Evolutionary conservation across 2,888 invertebrate species (phyloP), one percentile per base, ranked within the genome.

Genomic region (Polylopha cassiicola): DNA sequence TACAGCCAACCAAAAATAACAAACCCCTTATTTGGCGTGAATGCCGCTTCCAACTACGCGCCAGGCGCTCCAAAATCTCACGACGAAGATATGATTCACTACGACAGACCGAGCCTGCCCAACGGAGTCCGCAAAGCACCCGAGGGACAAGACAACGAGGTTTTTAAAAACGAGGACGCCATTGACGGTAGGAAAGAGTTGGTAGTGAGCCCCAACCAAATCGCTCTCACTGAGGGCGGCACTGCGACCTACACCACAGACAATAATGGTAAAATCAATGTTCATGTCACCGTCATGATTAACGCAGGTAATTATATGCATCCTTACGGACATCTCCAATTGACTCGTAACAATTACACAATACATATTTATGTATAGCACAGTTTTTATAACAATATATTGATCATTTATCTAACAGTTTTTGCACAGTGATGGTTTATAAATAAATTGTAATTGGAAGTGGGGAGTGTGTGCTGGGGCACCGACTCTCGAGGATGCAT

Each of bases 181-280:
- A 68, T 89, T 62, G 88, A 89, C 73, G 88, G 88, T 73, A 80
- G 81, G 72, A 86, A 80, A 87, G 85, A 81, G 70, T 66, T 79
- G 59, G 61, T 79, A 47, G 70, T 84, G 53, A 77, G 57, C 60
- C 74, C 78, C 48, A 81, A 77, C 63, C 82, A 84, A 63, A 84
- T 85, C 65, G 82, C 82, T 48, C 73, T 81, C 62, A 65, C 73
- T 42, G 85, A 87, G 37, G 86, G 86, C 55, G 80, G 87, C 47
- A 77, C 80, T 22, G 80, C 85, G 37, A 86, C 88, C 44, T 90
- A 91, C 81, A 88, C 90, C 54, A 89, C 91, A 53, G 90, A 91
- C 76, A 87, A 92, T 84, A 94, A 94, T 87, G 94, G 93, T 73
- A 95, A 94, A 88, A 94, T 92, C 86, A 93, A 92, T 88, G 93